Evolutionary conservation across 2,888 invertebrate species (phyloP), one percentile per base, ranked within the genome.

Genomic region (Orchesellides sinensis): DNA sequence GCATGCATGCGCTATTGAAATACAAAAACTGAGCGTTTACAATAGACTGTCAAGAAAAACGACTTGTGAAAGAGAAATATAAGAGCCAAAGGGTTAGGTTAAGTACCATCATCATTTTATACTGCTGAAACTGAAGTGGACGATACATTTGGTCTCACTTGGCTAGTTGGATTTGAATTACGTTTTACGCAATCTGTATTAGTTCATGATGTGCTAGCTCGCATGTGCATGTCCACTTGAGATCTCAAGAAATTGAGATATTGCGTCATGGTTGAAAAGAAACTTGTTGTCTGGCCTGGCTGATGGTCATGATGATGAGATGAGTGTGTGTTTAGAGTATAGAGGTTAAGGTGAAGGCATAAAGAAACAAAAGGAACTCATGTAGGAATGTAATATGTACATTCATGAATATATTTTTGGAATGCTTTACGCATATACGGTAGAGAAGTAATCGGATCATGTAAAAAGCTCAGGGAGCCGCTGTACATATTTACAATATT

Each of bases 181-280:
- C 4, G 10, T 40, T 32, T 32, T 8, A 32, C 32, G 10, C 5
- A 6, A 32, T 32, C 10, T 32, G 5, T 10, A 32, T 32, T 10
- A 32, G 35, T 5, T 61, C 35, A 61, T 32, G 61, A 61, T 61
- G 61, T 32, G 61, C 63, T 63, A 23, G 40, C 63, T 40, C 17
- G 14, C 59, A 32, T 63, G 63, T 40, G 45, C 21, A 40, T 63
- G 40, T 21, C 21, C 63, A 35, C 19, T 63, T 40, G 40, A 63
- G 63, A 63, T 40, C 40, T 63, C 40, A 35, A 56, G 40, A 56
- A 32, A 40, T 72, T 72, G 61, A 72, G 61, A 72, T 72, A 59
- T 72, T 72, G 59, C 59, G 59, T 72, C 72, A 72, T 29, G 45
- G 49, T 63, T 61, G 73, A 73, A 73, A 61, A 61, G 61, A 49